Conservation (phyloP, 2,888 invertebrate genomes). For the Mythimna ferrago region DNA sequence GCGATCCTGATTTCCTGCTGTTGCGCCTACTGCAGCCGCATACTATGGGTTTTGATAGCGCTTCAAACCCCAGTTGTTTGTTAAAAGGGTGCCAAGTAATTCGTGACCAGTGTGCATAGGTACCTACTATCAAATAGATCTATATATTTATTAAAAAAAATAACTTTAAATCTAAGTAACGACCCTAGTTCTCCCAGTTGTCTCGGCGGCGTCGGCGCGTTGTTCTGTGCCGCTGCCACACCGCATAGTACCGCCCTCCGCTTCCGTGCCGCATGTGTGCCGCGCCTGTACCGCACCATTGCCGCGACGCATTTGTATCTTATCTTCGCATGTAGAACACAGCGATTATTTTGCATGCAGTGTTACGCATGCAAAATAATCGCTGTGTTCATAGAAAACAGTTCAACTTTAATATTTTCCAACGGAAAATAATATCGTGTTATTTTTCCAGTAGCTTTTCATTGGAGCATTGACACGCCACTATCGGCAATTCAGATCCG, state of each 20-base stretch:
- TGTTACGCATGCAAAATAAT: background rate
- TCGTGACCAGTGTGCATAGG: no score
- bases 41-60: no score
- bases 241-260: background rate
- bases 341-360: background rate
- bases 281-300: background rate
- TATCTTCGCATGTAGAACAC: slow-evolving; percentile 12
- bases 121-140: no score
- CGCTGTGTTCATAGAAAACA: slow-evolving; percentile 4
- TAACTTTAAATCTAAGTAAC: background rate
- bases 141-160: background rate
- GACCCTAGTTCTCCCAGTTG: background rate
- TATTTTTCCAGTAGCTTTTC: slow-evolving; percentile 6
- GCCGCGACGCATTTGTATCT: slow-evolving; percentile 5
- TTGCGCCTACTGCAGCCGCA: no score
- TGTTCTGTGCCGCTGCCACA: slow-evolving; percentile 45
- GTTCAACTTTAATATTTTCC: background rate
- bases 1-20: no score
- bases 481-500: background rate
- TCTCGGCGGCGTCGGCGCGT: slow-evolving; percentile 48
- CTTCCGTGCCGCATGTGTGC: slow-evolving; percentile 5
- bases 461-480: background rate
- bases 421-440: slow-evolving; percentile 4
- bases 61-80: no score
- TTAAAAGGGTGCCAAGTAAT: no score